A percentile compares a stretch with the other conserved stretches of the same genome.
phyloP scores from a whole-genome alignment of 1,140 invertebrate species.

The Hycleus cichorii region DNA sequence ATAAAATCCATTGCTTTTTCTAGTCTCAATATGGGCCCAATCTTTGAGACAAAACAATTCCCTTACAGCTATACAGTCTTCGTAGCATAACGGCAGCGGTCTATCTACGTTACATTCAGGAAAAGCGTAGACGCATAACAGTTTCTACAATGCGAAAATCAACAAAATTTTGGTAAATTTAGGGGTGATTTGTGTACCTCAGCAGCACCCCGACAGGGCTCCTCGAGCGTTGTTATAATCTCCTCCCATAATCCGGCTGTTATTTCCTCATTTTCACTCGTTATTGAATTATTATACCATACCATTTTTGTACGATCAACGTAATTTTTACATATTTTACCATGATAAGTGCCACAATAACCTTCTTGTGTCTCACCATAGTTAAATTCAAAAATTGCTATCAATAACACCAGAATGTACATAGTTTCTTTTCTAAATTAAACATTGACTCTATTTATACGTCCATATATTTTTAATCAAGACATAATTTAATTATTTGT shows the following conservation, averaged over 20 bases:
- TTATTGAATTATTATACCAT: constrained; percentile 74
- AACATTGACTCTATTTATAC: constrained; percentile 8
- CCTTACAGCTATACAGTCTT: constrained; percentile 86
- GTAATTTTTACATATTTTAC: constrained; percentile 78
- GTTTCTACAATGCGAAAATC: constrained; percentile 48
- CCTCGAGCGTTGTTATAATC: constrained; percentile 66
- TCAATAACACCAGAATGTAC: constrained; percentile 5
- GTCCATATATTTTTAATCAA: neutral
- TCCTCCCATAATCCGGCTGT: constrained; percentile 76
- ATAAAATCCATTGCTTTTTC: constrained; percentile 69
- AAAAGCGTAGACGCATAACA: constrained; percentile 87
- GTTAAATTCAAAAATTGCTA: neutral
- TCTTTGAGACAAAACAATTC: constrained; percentile 88
- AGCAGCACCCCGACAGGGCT: constrained; percentile 77
- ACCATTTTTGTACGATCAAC: constrained; percentile 63
- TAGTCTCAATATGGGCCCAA: constrained; percentile 85
- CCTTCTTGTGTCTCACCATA: constrained; percentile 38
- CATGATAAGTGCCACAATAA: constrained; percentile 82
- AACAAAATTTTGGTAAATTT: neutral
- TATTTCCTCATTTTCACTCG: constrained; percentile 78
- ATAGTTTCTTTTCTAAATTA: constrained; percentile 5
- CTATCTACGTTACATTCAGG: constrained; percentile 69
- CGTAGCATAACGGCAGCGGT: constrained; percentile 72
- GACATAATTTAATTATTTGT: constrained; percentile 3
- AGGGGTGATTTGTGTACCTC: constrained; percentile 50